Conservation (phyloP, 2,888 invertebrate genomes). For the Zaprionus lineosus region DNA sequence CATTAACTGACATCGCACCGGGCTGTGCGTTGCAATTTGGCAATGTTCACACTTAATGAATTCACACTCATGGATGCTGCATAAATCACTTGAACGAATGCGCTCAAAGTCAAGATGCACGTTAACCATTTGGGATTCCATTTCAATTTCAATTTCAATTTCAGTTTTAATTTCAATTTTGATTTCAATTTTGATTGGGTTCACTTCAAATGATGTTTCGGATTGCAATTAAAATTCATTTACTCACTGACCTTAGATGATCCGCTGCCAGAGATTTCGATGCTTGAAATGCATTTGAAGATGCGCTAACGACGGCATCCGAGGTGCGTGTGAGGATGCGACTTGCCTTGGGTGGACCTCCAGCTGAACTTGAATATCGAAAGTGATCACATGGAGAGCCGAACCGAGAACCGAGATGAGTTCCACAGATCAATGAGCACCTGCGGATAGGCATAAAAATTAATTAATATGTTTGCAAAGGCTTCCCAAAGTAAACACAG, state of each 20-base stretch:
- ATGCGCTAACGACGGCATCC: constrained; percentile 42
- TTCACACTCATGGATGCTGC: constrained; percentile 49
- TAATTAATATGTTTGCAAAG: constrained; percentile 30
- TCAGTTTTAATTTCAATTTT: constrained; percentile 39
- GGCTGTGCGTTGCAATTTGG: constrained; percentile 61
- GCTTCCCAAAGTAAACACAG: constrained; percentile 2
- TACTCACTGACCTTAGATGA: constrained; percentile 59
- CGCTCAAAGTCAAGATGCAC: constrained; percentile 67
- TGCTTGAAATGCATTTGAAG: constrained; percentile 62
- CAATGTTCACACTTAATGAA: constrained; percentile 69
- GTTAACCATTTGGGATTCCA: constrained; percentile 2
- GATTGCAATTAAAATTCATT: constrained; percentile 62
- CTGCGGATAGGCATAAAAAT: constrained; percentile 35
- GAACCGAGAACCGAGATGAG: constrained; percentile 8
- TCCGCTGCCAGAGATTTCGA: constrained; percentile 29
- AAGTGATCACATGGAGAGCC: constrained; percentile 29
- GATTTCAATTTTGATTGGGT: constrained; percentile 43
- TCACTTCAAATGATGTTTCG: constrained; percentile 24
- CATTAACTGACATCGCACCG: constrained; percentile 57
- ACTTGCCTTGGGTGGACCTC: constrained; percentile 38
- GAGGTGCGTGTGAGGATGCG: constrained; percentile 57
- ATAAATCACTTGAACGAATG: constrained; percentile 59
- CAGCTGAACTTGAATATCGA: constrained; percentile 50
- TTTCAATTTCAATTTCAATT: constrained; percentile 1
- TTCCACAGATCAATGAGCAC: constrained; percentile 24